Conservation (phyloP, 2,888 invertebrate genomes). For the Melipona beecheii region DNA sequence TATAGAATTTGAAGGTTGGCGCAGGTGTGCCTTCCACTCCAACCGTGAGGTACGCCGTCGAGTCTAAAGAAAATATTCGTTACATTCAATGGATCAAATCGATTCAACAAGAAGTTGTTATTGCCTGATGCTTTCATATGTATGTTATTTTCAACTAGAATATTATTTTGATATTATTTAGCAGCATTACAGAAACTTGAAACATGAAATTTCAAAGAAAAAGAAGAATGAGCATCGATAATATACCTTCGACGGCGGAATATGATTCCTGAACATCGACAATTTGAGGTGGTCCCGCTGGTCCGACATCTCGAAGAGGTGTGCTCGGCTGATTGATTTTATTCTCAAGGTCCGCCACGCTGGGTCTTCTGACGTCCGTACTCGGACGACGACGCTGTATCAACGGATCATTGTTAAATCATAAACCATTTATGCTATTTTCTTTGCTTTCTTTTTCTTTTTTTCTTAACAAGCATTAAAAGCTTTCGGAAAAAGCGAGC, state of each 20-base stretch:
- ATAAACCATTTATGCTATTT: not conserved
- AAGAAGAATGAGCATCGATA: not conserved
- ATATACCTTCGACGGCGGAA: slow-evolving; percentile 96
- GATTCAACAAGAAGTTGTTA: not conserved
- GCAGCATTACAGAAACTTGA: not conserved
- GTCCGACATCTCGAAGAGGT: slow-evolving; percentile 92
- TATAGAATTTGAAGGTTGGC: slow-evolving; percentile 97
- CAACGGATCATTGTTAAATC: slow-evolving; percentile 30
- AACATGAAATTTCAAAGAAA: not conserved
- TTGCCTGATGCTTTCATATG: not conserved
- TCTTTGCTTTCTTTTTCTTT: not conserved
- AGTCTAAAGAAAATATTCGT: slow-evolving; percentile 86
- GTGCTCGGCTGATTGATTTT: slow-evolving; percentile 96
- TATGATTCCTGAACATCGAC: slow-evolving; percentile 97
- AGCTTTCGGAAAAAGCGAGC: slow-evolving; percentile 40
- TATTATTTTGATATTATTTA: not conserved
- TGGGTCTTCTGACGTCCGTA: slow-evolving; percentile 94
- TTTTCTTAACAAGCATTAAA: slow-evolving; percentile 7
- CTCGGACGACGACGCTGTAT: slow-evolving; percentile 93
- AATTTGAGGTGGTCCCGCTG: slow-evolving; percentile 94
- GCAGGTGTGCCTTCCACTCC: slow-evolving; percentile 97
- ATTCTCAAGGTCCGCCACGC: slow-evolving; percentile 95
- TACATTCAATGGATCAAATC: not conserved
- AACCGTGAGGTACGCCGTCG: slow-evolving; percentile 96
- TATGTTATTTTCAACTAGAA: not conserved